Evolutionary conservation across 2,113 vertebrate species (phyloP).

Genomic region (Dendrocopos noguchii): DNA sequence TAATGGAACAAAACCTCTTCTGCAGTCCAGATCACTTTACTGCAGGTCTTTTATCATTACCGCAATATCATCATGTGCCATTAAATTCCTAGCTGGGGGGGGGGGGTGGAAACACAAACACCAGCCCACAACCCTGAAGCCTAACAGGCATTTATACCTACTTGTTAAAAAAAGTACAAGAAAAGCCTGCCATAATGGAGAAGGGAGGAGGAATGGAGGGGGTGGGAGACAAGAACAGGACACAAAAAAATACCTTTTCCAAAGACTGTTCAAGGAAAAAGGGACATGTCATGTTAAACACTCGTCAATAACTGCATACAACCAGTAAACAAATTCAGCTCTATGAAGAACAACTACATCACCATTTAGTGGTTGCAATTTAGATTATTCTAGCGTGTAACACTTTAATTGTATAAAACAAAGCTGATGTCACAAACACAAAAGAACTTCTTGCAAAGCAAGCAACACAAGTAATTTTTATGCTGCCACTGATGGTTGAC

Average conservation of each 20-base stretch:
- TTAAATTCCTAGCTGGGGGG: slow-evolving; percentile 16
- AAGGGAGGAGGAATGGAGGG: slow-evolving; percentile 27
- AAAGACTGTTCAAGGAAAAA: slow-evolving; percentile 58
- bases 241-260: slow-evolving; percentile 53
- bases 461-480: slow-evolving; percentile 88
- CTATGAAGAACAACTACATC: slow-evolving; percentile 83
- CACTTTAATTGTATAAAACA: slow-evolving; percentile 97
- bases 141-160: slow-evolving; percentile 29
- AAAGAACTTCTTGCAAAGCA: slow-evolving; percentile 87
- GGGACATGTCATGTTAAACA: slow-evolving; percentile 85
- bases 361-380: slow-evolving; percentile 89
- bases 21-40: slow-evolving; percentile 28
- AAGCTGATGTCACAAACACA: slow-evolving; percentile 92
- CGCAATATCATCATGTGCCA: slow-evolving; percentile 12
- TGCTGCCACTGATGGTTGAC: slow-evolving; percentile 84
- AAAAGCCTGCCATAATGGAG: slow-evolving; percentile 56
- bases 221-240: slow-evolving; percentile 53
- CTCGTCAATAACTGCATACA: slow-evolving; percentile 87
- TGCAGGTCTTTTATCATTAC: slow-evolving; percentile 5
- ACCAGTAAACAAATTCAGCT: slow-evolving; percentile 91
- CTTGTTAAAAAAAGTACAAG: slow-evolving; percentile 48
- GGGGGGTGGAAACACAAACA: background rate
- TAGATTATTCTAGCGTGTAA: slow-evolving; percentile 96
- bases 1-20: slow-evolving; percentile 31
- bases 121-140: background rate